Base-by-base conservation (phyloP, 2,113 vertebrate species). In the Eulemur rufifrons region DNA sequence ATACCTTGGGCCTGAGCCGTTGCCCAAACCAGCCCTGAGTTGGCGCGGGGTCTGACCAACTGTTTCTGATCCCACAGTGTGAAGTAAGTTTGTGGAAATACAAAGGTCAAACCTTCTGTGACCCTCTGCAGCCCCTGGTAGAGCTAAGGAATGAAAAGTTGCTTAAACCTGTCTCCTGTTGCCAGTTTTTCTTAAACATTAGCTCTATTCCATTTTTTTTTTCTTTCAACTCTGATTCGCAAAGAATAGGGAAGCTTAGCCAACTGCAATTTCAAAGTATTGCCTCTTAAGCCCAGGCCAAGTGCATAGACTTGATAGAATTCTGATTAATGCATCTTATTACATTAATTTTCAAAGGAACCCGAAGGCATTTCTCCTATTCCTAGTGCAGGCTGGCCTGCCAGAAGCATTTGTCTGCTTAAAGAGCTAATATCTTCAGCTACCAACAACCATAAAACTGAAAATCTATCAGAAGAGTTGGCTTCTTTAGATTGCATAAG, bases 371-470 rank as follows among this genome's bases (percentile, higher is more conserved):
- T 64, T 95, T 20, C 95, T 95, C 80, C 82, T 78, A 23, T 98
- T 95, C 81, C 59, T 78, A 45, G 93, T 3, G 0, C 45, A 29
- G 89, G 84, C 34, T 15, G 47, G 82, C 83, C 95, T 91, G 93
- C 86, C 78, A 54, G 80, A 82, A 98, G 93, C 85, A 45, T 98
- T 97, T 98, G 90, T 97, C 15, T 97, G 56, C 94, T 98, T 98
- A 96, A 97, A 97, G 98, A 98, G 90, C 95, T 94, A 94, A 77
- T 98, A 88, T 97, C 98, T 98, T 98, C 93, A 97, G 98, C 98
- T 97, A 97, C 96, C 96, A 98, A 97, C 76, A 92, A 95, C 95
- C 97, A 96, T 92, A 95, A 95, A 98, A 95, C 98, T 97, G 98
- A 97, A 98, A 98, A 97, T 97, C 96, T 95, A 97, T 96, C 80